Percentiles rank a stretch among this genome's conserved stretches.
Evolutionary conservation across 2,888 invertebrate species (phyloP).

Genomic region (Fragum sueziense): DNA sequence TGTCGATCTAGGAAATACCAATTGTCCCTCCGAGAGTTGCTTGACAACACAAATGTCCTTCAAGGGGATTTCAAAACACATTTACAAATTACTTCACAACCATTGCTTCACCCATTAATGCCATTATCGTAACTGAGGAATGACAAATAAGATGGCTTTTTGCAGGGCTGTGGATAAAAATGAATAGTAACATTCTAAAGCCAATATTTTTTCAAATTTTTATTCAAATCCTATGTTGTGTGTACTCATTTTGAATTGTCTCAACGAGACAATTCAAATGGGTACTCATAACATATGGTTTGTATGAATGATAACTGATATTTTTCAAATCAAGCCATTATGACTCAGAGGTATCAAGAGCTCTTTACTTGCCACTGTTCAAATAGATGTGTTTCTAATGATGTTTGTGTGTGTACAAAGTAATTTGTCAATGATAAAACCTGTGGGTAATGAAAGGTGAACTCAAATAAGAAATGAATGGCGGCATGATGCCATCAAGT

Average conservation of each 20-base stretch:
- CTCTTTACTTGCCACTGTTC: too few species aligned
- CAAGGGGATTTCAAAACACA: slow-evolving; percentile 17
- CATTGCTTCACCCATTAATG: neutral
- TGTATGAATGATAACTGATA: too few species aligned
- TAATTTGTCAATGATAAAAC: slow-evolving; percentile 13
- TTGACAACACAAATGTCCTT: slow-evolving; percentile 2
- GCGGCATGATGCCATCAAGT: slow-evolving; percentile 19
- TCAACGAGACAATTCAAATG: too few species aligned
- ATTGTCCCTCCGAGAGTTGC: neutral
- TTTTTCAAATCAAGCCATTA: too few species aligned
- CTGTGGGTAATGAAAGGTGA: slow-evolving; percentile 4
- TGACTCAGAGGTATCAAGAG: too few species aligned
- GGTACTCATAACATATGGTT: too few species aligned
- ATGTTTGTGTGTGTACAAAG: slow-evolving; percentile 17
- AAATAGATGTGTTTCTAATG: slow-evolving; percentile 11
- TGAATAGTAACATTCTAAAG: too few species aligned
- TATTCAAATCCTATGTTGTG: too few species aligned
- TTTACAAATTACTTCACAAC: slow-evolving; percentile 18
- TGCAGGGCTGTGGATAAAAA: too few species aligned
- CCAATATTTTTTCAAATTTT: too few species aligned
- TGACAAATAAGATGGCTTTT: too few species aligned
- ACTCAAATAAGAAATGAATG: neutral
- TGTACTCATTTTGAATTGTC: too few species aligned
- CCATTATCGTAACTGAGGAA: neutral
- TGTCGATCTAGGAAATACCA: neutral